Percentiles rank a stretch among this genome's conserved stretches.
phyloP scores from a whole-genome alignment of 1,140 invertebrate species.

The Ceratina australensis region DNA sequence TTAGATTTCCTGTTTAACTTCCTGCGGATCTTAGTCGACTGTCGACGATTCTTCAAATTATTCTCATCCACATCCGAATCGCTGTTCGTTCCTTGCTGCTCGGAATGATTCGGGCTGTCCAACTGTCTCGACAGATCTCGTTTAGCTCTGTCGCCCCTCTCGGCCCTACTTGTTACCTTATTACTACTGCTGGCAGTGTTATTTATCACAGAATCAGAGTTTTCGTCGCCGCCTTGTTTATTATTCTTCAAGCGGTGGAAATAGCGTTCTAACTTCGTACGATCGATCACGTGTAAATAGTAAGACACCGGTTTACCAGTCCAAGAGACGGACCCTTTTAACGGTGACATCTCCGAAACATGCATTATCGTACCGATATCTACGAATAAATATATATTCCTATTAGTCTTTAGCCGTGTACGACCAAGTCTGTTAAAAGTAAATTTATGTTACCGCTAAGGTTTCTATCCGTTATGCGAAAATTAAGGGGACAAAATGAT shows the following conservation, averaged over 20 bases:
- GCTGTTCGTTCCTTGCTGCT: conserved; percentile 71
- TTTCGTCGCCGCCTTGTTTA: conserved; percentile 85
- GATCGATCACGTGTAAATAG: conserved; percentile 98
- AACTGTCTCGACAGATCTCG: conserved; percentile 75
- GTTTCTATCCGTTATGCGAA: conserved; percentile 96
- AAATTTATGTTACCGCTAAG: conserved; percentile 82
- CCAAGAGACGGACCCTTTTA: conserved; percentile 98
- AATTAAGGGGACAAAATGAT: conserved; percentile 98
- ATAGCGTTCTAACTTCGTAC: conserved; percentile 97
- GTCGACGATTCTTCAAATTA: conserved; percentile 69
- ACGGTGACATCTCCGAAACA: conserved; percentile 95
- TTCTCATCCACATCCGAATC: conserved; percentile 73
- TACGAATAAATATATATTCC: conserved; percentile 73
- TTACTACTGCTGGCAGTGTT: conserved; percentile 77
- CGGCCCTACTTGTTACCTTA: conserved; percentile 68
- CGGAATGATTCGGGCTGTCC: conserved; percentile 74
- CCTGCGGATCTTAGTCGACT: conserved; percentile 74
- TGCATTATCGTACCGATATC: conserved; percentile 99
- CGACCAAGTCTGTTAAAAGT: neutral
- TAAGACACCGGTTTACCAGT: conserved; percentile 98
- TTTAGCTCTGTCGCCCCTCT: conserved; percentile 74
- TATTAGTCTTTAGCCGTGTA: too few species aligned
- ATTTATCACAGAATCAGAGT: conserved; percentile 78
- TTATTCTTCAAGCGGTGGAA: conserved; percentile 95
- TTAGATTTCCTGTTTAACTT: conserved; percentile 78